Conservation (phyloP, 2,113 vertebrate genomes). For the Gorsachius goisagi region DNA sequence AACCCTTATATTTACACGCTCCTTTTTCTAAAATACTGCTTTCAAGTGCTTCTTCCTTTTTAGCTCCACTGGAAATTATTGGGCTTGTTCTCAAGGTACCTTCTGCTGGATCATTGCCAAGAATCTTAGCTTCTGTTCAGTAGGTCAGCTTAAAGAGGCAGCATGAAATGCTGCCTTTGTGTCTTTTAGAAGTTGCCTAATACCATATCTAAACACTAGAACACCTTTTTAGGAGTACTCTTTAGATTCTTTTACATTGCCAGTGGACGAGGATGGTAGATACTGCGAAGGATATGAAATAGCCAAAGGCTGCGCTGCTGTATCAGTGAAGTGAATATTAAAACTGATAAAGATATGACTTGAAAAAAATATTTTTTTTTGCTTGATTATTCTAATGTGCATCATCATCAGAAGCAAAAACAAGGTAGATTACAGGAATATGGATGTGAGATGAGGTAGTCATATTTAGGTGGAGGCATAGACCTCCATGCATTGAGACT, state of each 20-base stretch:
- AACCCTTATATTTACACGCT: background rate
- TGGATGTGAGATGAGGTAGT: background rate
- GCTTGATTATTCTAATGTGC: background rate
- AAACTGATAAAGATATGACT: background rate
- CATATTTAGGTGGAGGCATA: background rate
- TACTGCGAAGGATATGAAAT: background rate
- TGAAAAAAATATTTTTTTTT: background rate
- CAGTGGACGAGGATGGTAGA: background rate
- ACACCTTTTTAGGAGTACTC: background rate
- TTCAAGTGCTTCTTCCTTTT: background rate
- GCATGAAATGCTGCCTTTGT: background rate
- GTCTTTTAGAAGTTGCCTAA: background rate
- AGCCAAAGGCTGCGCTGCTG: background rate
- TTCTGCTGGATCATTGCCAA: background rate
- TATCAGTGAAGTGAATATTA: background rate
- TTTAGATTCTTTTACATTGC: background rate
- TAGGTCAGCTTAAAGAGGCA: background rate
- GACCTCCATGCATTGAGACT: background rate
- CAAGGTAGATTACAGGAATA: background rate
- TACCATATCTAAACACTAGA: background rate
- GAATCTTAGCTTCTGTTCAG: background rate
- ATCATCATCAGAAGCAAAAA: background rate
- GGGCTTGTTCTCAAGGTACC: background rate
- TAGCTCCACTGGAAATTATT: background rate
- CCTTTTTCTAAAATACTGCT: background rate